phyloP scores from a whole-genome alignment of 2,797 vertebrate species.

The Lepilemur septentrionalis region DNA sequence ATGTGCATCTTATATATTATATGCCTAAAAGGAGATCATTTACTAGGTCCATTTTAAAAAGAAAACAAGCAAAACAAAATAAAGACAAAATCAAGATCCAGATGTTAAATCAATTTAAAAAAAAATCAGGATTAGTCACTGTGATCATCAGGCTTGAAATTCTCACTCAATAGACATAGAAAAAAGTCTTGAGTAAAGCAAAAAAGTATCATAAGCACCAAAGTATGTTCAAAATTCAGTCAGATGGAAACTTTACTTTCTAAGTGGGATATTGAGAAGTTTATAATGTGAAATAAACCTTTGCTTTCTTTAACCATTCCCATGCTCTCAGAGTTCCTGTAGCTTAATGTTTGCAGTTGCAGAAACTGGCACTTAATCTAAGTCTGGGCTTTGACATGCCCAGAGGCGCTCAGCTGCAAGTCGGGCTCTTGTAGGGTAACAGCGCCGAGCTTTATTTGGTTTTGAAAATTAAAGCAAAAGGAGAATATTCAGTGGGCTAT shows the following conservation, averaged over 20 bases:
- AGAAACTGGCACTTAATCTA: slow-evolving; percentile 49
- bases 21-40: not conserved
- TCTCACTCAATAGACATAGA: not conserved
- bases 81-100: not conserved
- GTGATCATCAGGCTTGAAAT: not conserved
- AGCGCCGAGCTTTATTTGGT: slow-evolving; percentile 55
- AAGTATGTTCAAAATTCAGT: not conserved
- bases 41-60: not conserved
- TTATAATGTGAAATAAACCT: not conserved
- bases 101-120: not conserved
- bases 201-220: not conserved
- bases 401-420: slow-evolving; percentile 57
- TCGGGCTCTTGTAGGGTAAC: not conserved
- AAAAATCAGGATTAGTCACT: not conserved
- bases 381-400: slow-evolving; percentile 40
- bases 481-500: slow-evolving; percentile 48
- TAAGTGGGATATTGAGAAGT: not conserved
- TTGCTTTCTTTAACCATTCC: not conserved
- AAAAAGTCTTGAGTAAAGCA: not conserved
- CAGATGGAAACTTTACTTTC: slow-evolving; percentile 18
- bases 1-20: not conserved
- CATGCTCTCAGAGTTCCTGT: not conserved
- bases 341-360: slow-evolving; percentile 44
- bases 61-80: not conserved
- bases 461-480: slow-evolving; percentile 74